These are phyloP conservation scores for Glaucidium brasilianum DNA, from an alignment of 2,113 vertebrate species.

Conservation along the genomic window DNA sequence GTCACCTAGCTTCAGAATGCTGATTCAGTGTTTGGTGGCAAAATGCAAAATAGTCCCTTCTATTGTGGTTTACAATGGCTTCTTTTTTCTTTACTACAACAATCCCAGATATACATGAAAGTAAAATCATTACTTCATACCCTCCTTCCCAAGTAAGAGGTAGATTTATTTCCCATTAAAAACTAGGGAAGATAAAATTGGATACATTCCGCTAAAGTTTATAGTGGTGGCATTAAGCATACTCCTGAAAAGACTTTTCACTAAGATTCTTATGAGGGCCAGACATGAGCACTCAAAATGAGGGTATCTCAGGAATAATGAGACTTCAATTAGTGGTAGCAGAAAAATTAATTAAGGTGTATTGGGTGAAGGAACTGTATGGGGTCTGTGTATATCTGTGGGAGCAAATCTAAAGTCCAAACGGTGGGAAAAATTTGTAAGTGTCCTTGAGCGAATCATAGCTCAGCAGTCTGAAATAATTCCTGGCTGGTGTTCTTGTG, in stretches of 20 bases:
- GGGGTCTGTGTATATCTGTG: background rate
- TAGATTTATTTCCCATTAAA: background rate
- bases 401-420: background rate
- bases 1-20: background rate
- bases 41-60: background rate
- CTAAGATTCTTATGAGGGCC: accelerated
- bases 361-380: background rate
- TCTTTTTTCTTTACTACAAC: background rate
- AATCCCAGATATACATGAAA: background rate
- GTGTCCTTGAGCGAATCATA: background rate
- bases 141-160: background rate
- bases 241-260: background rate
- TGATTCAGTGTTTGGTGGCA: background rate
- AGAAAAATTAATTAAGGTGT: background rate
- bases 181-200: accelerated
- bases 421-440: background rate
- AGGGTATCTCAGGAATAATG: background rate
- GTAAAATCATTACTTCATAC: background rate
- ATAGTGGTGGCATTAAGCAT: background rate
- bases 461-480: background rate
- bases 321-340: background rate
- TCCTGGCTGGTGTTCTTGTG: background rate
- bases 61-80: background rate
- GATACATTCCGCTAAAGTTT: background rate
- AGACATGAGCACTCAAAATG: background rate